Conservation (phyloP, 2,888 invertebrate genomes). For the Catotricha subobsoleta region DNA sequence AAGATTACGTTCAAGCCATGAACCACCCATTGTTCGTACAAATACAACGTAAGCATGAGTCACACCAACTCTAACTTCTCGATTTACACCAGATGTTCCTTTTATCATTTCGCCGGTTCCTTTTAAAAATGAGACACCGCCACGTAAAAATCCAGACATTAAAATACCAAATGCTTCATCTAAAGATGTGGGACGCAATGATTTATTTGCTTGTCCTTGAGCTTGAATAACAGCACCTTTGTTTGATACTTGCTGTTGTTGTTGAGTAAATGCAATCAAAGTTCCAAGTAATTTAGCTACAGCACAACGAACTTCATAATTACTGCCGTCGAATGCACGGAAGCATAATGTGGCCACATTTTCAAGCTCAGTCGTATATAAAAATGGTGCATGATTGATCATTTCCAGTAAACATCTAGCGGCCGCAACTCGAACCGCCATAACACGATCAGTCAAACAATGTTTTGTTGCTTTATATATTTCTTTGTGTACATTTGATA, state of each 20-base stretch:
- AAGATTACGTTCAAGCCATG: slow-evolving; percentile 89
- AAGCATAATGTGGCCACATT: slow-evolving; percentile 81
- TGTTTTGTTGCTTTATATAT: slow-evolving; percentile 81
- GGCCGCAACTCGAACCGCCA: slow-evolving; percentile 85
- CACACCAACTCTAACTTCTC: slow-evolving; percentile 83
- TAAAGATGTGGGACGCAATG: slow-evolving; percentile 42
- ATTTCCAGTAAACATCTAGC: slow-evolving; percentile 79
- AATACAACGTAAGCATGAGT: slow-evolving; percentile 79
- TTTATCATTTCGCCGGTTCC: slow-evolving; percentile 90
- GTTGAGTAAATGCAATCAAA: slow-evolving; percentile 61
- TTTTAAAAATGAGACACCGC: slow-evolving; percentile 86
- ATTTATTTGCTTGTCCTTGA: slow-evolving; percentile 18
- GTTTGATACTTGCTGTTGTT: slow-evolving; percentile 40
- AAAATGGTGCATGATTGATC: slow-evolving; percentile 67
- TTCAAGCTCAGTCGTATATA: slow-evolving; percentile 80
- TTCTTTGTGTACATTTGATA: slow-evolving; percentile 67
- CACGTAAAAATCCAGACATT: slow-evolving; percentile 84
- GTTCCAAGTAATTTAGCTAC: slow-evolving; percentile 84
- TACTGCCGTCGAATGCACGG: slow-evolving; percentile 79
- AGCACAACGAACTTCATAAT: slow-evolving; percentile 79
- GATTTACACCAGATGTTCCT: slow-evolving; percentile 78
- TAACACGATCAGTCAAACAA: slow-evolving; percentile 76
- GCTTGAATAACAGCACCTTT: slow-evolving; percentile 14
- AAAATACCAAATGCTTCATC: slow-evolving; percentile 84
- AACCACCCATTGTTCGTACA: slow-evolving; percentile 79